Evolutionary conservation across 2,113 vertebrate species (phyloP).

Genomic region (Bathybates hornii): DNA sequence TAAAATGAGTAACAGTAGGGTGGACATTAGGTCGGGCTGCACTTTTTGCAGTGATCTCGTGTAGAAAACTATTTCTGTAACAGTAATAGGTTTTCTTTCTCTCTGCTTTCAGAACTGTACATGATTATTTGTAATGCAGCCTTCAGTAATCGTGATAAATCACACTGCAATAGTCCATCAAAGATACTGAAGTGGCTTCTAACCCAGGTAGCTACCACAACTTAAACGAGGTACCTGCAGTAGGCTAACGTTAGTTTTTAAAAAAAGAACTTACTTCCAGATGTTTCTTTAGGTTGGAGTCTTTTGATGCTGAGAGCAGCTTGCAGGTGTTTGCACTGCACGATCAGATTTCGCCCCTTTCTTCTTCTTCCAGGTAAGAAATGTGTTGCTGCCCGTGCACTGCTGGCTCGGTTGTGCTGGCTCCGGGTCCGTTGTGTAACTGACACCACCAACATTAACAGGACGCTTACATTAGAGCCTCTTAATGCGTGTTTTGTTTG

Average conservation of each 20-base stretch:
- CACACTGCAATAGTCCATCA: background rate
- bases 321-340: background rate
- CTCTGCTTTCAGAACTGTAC: background rate
- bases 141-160: background rate
- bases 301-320: background rate
- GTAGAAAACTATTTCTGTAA: background rate
- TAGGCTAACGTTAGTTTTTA: background rate
- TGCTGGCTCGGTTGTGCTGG: background rate
- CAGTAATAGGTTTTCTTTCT: background rate
- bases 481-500: background rate
- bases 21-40: background rate
- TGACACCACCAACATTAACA: background rate
- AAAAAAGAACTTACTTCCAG: fast-evolving
- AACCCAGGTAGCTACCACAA: background rate
- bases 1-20: background rate
- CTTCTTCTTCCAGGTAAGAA: background rate
- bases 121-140: background rate
- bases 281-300: background rate
- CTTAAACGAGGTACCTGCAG: background rate
- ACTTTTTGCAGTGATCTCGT: background rate
- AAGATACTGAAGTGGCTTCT: background rate
- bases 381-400: too few relatives aligned
- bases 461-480: background rate
- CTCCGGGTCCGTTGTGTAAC: background rate
- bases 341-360: fast-evolving